Conservation (phyloP, 2,113 vertebrate species). For the Synodontis membranacea region DNA sequence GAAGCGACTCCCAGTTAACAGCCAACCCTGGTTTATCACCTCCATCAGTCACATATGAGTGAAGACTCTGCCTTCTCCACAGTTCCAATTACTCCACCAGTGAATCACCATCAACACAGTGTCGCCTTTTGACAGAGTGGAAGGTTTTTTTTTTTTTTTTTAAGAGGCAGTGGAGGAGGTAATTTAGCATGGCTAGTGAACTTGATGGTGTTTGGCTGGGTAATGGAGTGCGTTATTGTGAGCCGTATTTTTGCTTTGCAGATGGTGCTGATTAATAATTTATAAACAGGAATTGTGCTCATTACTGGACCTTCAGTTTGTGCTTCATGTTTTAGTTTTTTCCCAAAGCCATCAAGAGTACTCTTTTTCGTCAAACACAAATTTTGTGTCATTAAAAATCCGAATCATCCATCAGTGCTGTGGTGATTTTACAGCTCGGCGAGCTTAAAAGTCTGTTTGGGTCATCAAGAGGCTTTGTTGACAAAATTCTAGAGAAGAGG, state of each 20-base stretch:
- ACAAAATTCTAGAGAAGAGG: background rate
- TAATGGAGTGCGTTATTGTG: constrained; percentile 61
- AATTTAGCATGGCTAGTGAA: constrained; percentile 57
- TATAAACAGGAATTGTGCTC: constrained; percentile 41
- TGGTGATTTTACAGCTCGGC: background rate
- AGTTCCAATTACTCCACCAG: constrained; percentile 40
- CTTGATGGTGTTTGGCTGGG: constrained; percentile 52
- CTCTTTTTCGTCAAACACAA: background rate
- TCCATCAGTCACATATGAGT: background rate
- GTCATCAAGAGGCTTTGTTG: background rate
- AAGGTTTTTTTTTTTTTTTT: constrained; percentile 54
- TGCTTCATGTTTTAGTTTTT: background rate
- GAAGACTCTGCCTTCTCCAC: constrained; percentile 34
- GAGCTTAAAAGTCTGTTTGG: background rate
- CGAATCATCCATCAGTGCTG: background rate
- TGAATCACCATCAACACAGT: constrained; percentile 59
- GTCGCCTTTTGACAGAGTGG: constrained; percentile 60
- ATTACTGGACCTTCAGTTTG: background rate
- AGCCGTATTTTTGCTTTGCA: constrained; percentile 64
- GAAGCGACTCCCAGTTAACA: background rate
- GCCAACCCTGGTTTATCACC: constrained; percentile 1
- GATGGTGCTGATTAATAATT: constrained; percentile 56
- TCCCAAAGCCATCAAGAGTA: background rate
- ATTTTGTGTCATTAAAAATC: background rate
- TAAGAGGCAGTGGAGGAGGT: constrained; percentile 51